These are phyloP conservation scores for Patella caerulea DNA, from an alignment of 2,888 invertebrate species.

Conservation along the genomic window DNA sequence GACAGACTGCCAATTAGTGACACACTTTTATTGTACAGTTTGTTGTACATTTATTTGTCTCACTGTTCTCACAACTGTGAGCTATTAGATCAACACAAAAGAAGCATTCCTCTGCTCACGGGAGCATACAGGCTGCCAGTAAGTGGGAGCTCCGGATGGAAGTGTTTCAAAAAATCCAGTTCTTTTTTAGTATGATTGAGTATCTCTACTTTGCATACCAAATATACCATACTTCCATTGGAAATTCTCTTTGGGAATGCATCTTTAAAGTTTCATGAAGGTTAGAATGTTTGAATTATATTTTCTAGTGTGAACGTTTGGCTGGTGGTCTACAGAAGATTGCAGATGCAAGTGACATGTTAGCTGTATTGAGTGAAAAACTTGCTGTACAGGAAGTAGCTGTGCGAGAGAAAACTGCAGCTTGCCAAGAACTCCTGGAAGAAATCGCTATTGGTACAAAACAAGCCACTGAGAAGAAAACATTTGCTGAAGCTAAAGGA, in stretches of 20 bases:
- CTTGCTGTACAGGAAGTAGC: slow-evolving; percentile 87
- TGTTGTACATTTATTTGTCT: no score
- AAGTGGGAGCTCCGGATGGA: no score
- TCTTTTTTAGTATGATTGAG: no score
- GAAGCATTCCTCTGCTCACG: no score
- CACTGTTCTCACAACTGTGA: no score
- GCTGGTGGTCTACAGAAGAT: slow-evolving; percentile 85
- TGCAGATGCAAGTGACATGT: slow-evolving; percentile 86
- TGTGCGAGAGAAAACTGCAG: slow-evolving; percentile 84
- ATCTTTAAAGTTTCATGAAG: not conserved
- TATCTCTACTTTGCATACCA: no score
- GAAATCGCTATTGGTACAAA: slow-evolving; percentile 79
- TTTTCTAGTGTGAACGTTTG: slow-evolving; percentile 78
- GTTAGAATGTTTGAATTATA: slow-evolving; percentile 1
- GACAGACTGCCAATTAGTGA: no score
- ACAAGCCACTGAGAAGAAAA: slow-evolving; percentile 83
- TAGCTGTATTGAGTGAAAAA: slow-evolving; percentile 84
- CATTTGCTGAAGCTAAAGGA: slow-evolving; percentile 84
- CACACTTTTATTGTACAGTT: not conserved
- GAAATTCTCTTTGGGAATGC: not conserved
- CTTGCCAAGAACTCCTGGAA: slow-evolving; percentile 83
- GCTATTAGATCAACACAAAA: no score
- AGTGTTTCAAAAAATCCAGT: no score
- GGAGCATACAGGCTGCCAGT: no score
- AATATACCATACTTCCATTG: no score